Base-by-base conservation (phyloP, 2,888 invertebrate genomes). In the Zaprionus lineosus region DNA sequence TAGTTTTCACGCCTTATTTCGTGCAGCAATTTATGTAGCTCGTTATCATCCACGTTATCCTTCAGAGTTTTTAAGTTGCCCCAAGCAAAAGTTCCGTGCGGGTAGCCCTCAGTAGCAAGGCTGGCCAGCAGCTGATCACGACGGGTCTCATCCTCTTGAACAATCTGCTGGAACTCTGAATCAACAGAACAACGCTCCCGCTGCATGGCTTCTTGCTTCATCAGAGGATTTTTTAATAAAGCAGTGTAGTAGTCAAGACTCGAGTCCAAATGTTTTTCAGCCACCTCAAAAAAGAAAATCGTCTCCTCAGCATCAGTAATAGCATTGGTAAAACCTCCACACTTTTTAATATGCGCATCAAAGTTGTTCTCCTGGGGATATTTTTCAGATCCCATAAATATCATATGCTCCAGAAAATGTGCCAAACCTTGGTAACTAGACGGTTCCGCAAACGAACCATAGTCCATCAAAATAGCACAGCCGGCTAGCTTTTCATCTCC, bases 321-420 rank as follows among this genome's bases (percentile, higher is more conserved):
- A 0, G 97, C 97, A 88, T 97, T 97, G 86, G 94, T 94, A 5
- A 93, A 94, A 2, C 97, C 98, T 2, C 97, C 97, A 87, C 94
- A 93, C 91, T 94, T 95, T 91, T 93, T 93, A 15, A 96, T 92
- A 74, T 94, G 96, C 1, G 94, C 91, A 90, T 96, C 96, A 84
- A 96, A 95, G 69, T 94, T 94, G 88, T 96, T 96, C 90, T 97
- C 97, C 86, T 92, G 5, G 95, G 96, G 96, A 88, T 94, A 97
- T 87, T 96, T 97, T 84, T 94, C 92, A 71, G 96, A 97, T 21
- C 97, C 98, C 97, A 97, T 97, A 86, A 97, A 98, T 14, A 98
- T 90, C 97, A 98, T 96, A 88, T 96, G 96, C 83, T 96, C 96
- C 2, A 96, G 91, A 87, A 96, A 96, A 88, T 96, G 96, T 0